phyloP scores from a whole-genome alignment of 2,888 invertebrate species.

The Xanthia icteritia region DNA sequence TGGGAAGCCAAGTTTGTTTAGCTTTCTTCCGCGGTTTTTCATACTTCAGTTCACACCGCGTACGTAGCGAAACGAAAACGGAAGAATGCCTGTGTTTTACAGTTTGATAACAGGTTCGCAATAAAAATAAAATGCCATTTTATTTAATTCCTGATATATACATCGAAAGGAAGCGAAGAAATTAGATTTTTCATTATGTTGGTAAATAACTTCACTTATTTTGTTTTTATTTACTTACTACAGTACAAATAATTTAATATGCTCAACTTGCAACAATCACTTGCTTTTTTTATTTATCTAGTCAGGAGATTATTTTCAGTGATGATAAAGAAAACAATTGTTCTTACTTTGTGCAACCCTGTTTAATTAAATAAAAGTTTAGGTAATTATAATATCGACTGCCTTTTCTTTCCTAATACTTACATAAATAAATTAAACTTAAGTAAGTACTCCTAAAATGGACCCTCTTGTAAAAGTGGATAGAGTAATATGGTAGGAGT shows the following conservation, averaged over 20 bases:
- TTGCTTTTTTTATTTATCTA: conserved; percentile 70
- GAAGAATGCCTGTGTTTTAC: too few species aligned
- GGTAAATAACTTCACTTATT: conserved; percentile 17
- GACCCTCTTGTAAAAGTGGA: not conserved
- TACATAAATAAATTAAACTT: not conserved
- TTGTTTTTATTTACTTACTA: conserved; percentile 18
- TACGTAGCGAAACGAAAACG: too few species aligned
- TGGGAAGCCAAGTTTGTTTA: too few species aligned
- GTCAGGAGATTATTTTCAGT: conserved; percentile 72
- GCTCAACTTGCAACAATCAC: conserved; percentile 24
- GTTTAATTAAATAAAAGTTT: conserved; percentile 73
- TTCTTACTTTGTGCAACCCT: conserved; percentile 70
- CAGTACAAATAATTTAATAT: conserved; percentile 42
- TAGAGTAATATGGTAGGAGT: too few species aligned
- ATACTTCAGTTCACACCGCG: too few species aligned
- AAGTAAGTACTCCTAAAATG: too few species aligned
- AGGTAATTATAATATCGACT: conserved; percentile 53
- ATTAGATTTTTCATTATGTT: conserved; percentile 17
- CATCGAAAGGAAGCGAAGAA: not conserved
- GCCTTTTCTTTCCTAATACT: conserved; percentile 33
- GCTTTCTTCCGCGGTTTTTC: too few species aligned
- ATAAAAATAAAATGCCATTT: conserved; percentile 7
- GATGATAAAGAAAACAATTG: conserved; percentile 55
- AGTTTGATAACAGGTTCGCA: conserved; percentile 8
- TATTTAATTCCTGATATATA: conserved; percentile 11